Percentiles rank a stretch among this genome's conserved stretches.
These are phyloP conservation scores for Morus bassanus DNA, from an alignment of 2,797 vertebrate genomes.

Conservation along the genomic window DNA sequence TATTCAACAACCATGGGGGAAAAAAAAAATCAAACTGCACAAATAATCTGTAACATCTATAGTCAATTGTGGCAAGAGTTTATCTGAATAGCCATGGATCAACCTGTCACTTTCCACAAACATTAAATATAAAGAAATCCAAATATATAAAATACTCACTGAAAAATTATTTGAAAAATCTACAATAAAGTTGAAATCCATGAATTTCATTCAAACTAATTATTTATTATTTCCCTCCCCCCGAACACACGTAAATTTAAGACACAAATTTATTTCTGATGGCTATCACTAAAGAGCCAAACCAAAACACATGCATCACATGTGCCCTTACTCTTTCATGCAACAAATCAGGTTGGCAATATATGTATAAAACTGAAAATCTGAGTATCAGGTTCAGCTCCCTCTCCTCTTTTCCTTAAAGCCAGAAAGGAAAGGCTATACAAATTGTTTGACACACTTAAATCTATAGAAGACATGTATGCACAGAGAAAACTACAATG, in stretches of 20 bases:
- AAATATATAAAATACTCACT: not conserved
- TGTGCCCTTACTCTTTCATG: not conserved
- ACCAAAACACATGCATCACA: not conserved
- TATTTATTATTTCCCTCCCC: not conserved
- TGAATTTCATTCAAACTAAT: not conserved
- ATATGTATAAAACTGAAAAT: not conserved
- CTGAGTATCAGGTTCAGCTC: not conserved
- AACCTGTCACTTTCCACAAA: not conserved
- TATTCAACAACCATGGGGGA: not conserved
- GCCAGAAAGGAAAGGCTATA: not conserved
- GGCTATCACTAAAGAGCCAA: not conserved
- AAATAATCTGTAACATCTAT: not conserved
- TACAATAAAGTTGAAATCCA: not conserved
- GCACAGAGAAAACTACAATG: not conserved
- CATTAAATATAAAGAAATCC: not conserved
- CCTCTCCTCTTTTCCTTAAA: not conserved
- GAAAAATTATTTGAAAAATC: not conserved
- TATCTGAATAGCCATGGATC: not conserved
- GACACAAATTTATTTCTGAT: not conserved
- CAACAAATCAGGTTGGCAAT: not conserved
- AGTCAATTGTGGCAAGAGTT: not conserved
- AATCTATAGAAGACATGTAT: not conserved
- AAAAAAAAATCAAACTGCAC: not conserved
- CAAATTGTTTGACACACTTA: not conserved
- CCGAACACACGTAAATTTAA: not conserved